phyloP scores from a whole-genome alignment of 2,797 vertebrate genomes.

The Crocodylus rhombifer region DNA sequence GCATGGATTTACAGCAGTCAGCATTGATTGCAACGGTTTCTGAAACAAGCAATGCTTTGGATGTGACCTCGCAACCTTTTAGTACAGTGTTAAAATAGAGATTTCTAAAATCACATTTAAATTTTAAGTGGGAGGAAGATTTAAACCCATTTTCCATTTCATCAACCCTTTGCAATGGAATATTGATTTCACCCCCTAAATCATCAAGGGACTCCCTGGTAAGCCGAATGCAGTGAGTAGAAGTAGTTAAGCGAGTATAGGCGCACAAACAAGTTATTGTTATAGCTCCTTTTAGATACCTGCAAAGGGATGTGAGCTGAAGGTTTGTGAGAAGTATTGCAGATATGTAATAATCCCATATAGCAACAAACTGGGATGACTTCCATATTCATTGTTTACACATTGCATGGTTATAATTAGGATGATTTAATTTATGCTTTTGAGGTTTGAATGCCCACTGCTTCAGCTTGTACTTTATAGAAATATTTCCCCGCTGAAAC shows the following conservation, averaged over 20 bases:
- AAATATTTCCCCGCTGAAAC: neutral
- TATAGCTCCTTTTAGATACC: neutral
- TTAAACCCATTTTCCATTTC: neutral
- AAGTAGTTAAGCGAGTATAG: neutral
- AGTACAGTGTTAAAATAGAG: neutral
- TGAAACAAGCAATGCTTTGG: neutral
- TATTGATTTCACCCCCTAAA: neutral
- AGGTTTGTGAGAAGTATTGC: neutral
- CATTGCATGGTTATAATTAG: neutral
- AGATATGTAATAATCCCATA: neutral
- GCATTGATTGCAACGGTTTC: neutral
- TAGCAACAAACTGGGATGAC: neutral
- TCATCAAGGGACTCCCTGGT: neutral
- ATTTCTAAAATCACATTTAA: neutral
- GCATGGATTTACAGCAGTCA: neutral
- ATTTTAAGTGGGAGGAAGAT: neutral
- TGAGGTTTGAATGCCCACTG: neutral
- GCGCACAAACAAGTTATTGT: neutral
- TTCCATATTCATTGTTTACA: neutral
- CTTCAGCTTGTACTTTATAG: neutral
- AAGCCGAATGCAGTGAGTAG: neutral
- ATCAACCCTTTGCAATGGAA: rapidly evolving
- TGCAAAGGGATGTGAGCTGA: neutral
- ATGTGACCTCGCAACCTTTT: neutral
- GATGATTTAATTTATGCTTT: neutral